These are phyloP conservation scores for Toxonevra muliebris DNA, from an alignment of 2,888 invertebrate species.

Conservation along the genomic window DNA sequence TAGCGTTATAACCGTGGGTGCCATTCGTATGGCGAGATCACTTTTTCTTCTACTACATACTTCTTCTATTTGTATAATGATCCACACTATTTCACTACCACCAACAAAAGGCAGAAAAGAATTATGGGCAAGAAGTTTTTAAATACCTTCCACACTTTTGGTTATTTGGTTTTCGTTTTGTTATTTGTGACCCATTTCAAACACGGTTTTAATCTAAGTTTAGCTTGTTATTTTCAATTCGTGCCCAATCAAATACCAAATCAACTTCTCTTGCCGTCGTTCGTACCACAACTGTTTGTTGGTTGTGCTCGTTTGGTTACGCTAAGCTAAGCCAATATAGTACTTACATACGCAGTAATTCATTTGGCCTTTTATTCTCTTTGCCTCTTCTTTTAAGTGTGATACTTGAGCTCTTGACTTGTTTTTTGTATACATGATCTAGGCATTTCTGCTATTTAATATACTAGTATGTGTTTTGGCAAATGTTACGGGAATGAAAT, in stretches of 20 bases:
- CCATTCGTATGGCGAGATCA: conserved; percentile 9
- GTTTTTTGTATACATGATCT: neutral
- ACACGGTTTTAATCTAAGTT: neutral
- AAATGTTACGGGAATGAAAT: no score
- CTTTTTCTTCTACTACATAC: neutral
- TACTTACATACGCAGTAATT: neutral
- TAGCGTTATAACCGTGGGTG: conserved; percentile 28
- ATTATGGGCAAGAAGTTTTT: neutral
- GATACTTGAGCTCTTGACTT: neutral
- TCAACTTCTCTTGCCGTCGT: conserved; percentile 24
- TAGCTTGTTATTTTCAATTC: no score
- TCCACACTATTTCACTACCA: no score
- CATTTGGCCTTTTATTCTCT: conserved; percentile 2
- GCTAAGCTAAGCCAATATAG: neutral
- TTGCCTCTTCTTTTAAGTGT: neutral
- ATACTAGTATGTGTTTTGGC: no score
- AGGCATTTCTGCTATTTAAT: no score
- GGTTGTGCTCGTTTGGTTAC: neutral
- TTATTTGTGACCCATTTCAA: conserved; percentile 5
- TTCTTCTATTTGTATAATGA: no score
- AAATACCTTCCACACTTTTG: conserved; percentile 10
- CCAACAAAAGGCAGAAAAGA: no score
- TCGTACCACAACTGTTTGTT: conserved; percentile 28
- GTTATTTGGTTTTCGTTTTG: neutral
- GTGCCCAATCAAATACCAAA: neutral